phyloP scores from a whole-genome alignment of 1,140 invertebrate genomes.

The Platyscapa corneri region DNA sequence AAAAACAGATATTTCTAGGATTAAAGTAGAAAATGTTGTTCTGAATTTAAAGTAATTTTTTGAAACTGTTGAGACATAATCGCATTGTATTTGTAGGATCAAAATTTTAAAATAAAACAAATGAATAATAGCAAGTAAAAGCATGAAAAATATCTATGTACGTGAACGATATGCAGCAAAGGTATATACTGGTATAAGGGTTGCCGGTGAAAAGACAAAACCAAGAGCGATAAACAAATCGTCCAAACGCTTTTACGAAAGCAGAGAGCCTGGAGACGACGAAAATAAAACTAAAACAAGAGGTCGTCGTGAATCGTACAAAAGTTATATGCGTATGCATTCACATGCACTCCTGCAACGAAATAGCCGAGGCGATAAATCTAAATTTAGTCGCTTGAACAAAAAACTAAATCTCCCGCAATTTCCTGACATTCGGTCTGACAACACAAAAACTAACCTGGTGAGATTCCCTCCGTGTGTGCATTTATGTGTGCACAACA shows the following conservation, averaged over 20 bases:
- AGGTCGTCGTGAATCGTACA: too few relatives aligned
- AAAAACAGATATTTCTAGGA: too few relatives aligned
- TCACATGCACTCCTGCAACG: background rate
- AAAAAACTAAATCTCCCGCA: constrained; percentile 49
- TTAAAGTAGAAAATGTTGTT: too few relatives aligned
- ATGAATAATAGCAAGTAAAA: background rate
- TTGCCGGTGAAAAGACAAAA: constrained; percentile 2
- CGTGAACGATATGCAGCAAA: background rate
- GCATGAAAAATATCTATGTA: background rate
- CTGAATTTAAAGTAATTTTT: too few relatives aligned
- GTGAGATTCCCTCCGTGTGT: background rate
- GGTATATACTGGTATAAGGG: background rate
- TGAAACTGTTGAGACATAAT: too few relatives aligned
- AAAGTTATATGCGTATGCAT: background rate
- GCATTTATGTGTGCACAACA: background rate
- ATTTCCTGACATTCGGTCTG: constrained; percentile 15
- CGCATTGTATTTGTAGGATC: background rate
- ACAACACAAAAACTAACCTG: constrained; percentile 41
- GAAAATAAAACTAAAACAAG: constrained; percentile 16
- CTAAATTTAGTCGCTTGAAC: constrained; percentile 49
- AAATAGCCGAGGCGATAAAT: constrained; percentile 44
- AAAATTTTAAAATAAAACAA: background rate
- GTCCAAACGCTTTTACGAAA: background rate
- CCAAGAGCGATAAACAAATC: constrained; percentile 43
- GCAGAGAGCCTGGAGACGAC: background rate